phyloP scores from a whole-genome alignment of 1,140 invertebrate species.

The fruit fly (Drosophila melanogaster) region Release_6_plus_ISO1_MT NT_037436.4:10628501-10629000 shows the following conservation, averaged over 20 bases:
- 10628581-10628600: conserved; percentile 70
- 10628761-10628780: background rate
- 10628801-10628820: background rate
- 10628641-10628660: background rate
- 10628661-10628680: background rate
- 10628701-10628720: no score
- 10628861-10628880: conserved; percentile 19
- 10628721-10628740: no score
- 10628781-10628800: background rate
- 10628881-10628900: conserved; percentile 77
- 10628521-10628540: conserved; percentile 61
- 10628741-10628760: no score
- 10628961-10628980: conserved; percentile 47
- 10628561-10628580: conserved; percentile 71
- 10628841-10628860: conserved; percentile 17
- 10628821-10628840: conserved; percentile 2
- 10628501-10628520: conserved; percentile 80
- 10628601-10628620: conserved; percentile 35
- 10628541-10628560: background rate
- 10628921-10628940: conserved; percentile 67
- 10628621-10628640: background rate
- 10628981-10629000: conserved; percentile 29
- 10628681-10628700: background rate
- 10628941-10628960: conserved; percentile 53
- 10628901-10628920: conserved; percentile 72